These are phyloP conservation scores for Athene cunicularia DNA, from an alignment of 2,113 vertebrate genomes.

Conservation along the genomic window DNA sequence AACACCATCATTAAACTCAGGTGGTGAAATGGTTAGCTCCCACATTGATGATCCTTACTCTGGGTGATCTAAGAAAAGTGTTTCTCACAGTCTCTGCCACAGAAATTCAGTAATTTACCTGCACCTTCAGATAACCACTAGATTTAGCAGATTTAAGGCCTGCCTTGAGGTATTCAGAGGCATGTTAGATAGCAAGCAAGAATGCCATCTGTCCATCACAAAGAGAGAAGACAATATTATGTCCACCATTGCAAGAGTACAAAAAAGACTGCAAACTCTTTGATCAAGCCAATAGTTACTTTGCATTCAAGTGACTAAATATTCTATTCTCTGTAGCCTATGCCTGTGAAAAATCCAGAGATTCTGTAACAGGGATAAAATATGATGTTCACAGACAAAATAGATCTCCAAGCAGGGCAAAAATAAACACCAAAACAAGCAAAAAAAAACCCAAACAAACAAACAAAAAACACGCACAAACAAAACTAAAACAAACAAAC, in stretches of 20 bases:
- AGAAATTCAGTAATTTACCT: not conserved
- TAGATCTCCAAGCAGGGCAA: not conserved
- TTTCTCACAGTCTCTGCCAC: not conserved
- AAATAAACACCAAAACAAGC: not conserved
- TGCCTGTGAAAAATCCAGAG: not conserved
- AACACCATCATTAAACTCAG: not conserved
- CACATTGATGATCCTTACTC: not conserved
- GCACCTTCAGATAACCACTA: not conserved
- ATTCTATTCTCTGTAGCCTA: not conserved
- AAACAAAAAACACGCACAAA: not conserved
- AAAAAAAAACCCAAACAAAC: not conserved
- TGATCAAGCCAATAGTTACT: not conserved
- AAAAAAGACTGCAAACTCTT: not conserved
- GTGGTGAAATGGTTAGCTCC: not conserved
- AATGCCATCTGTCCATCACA: not conserved
- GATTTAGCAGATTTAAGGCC: not conserved
- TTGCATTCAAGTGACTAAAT: not conserved
- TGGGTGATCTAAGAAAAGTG: not conserved
- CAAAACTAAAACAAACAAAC: no score
- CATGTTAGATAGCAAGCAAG: not conserved
- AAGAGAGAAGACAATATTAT: not conserved
- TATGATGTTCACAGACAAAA: not conserved
- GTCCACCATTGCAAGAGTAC: not conserved
- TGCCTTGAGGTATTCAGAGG: not conserved
- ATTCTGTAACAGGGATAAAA: not conserved